Evolutionary conservation across 1,140 invertebrate genomes (phyloP).

Genomic region (Scaptodrosophila lebanonensis): DNA sequence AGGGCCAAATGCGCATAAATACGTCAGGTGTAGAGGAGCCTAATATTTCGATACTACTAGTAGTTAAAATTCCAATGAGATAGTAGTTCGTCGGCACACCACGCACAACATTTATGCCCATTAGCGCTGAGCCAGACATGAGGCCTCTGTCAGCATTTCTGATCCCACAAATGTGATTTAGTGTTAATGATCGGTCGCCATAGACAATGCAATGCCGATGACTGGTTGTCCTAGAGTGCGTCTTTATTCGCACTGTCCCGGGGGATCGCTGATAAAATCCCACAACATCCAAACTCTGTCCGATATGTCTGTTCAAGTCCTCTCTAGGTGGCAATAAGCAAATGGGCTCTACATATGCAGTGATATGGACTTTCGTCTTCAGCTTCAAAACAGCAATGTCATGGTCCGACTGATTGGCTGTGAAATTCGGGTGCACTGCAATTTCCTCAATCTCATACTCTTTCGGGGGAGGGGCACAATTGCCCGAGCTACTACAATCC

Average conservation of each 20-base stretch:
- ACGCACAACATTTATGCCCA: constrained; percentile 10
- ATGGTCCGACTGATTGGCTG: neutral
- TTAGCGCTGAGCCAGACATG: constrained; percentile 17
- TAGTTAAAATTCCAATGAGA: constrained; percentile 9
- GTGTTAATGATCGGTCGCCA: neutral
- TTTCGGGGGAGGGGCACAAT: constrained; percentile 1
- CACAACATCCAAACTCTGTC: constrained; percentile 5
- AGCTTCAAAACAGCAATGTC: constrained; percentile 25
- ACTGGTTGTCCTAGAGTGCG: constrained; percentile 3
- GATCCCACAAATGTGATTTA: constrained; percentile 14
- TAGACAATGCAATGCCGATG: neutral
- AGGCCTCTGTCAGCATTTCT: neutral
- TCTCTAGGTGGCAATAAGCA: constrained; percentile 10
- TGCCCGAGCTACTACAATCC: neutral
- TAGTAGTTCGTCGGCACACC: constrained; percentile 4
- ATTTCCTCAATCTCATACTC: constrained; percentile 8
- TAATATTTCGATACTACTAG: neutral
- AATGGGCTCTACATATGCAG: constrained; percentile 5
- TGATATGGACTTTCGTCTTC: neutral
- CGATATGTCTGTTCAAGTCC: constrained; percentile 3
- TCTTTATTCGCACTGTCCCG: constrained; percentile 1
- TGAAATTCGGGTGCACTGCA: constrained; percentile 19
- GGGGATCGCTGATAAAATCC: neutral
- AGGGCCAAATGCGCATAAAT: constrained; percentile 18
- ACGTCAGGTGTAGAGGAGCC: neutral